Evolutionary conservation across 64 coral and sea anemone species (phyloP), one percentile per base, ranked within the genome.

Genomic region (Trachythela sp.): DNA sequence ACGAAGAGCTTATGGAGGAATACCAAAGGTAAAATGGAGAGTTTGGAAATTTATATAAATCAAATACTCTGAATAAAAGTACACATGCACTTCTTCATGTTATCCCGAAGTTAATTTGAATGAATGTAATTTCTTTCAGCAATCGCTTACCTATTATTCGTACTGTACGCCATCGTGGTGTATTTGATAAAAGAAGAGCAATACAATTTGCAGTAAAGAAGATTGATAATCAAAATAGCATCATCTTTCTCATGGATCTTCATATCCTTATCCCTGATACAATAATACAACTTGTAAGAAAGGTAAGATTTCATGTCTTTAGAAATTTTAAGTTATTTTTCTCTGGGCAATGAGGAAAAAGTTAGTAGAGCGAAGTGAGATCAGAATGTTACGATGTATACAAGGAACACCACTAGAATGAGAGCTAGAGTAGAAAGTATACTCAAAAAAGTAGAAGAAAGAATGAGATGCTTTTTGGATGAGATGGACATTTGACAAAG

Each of bases 211-310:
- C 75, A 35, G 34, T 37, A 10, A 39, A 80, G 2, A 80, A 39
- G 15, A 80, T 90, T 41, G 24, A 90, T 20, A 48, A 90, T 85
- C 15, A 41, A 35, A 90, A 90, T 34, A 84, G 76, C 31, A 90
- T 90, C 20, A 84, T 90, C 32, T 85, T 90, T 90, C 89, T 90
- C 9, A 90, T 90, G 89, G 89, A 90, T 43, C 77, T 90, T 27
- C 89, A 90, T 36, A 54, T 90, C 1, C 24, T 48, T 24, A 54
- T 90, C 8, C 89, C 89, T 84, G 48, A 84, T 84, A 83, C 89
- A 84, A 84, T 90, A 20, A 90, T 59, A 36, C 42, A 33, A 56
- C 83, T 40, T 50, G 89, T 48, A 37, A 84, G 89, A 80, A 36
- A 80, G 75, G 75, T 68, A 68, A 68, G 20, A n/a, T 22, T n/a